Evolutionary conservation across 92 coral and sea anemone species (phyloP), one percentile per base, ranked within the genome.

Genomic region (Scolanthus callimorphus): DNA sequence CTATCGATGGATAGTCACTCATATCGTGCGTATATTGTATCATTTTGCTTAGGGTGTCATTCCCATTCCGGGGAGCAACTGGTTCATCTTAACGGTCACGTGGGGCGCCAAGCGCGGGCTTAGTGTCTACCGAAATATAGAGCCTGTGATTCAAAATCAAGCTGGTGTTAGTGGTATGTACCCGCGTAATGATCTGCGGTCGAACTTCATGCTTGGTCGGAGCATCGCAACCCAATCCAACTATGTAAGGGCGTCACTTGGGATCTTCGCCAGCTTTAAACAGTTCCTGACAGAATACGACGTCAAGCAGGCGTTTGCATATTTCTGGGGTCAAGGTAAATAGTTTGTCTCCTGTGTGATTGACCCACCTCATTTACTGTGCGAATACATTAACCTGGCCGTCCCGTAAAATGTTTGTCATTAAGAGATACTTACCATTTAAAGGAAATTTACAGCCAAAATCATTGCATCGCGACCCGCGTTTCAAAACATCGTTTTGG

Each of bases 271-370:
- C 19, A 76, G 86, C 1, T 91, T 82, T 50, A 83, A 73, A n/a
- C 82, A 74, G 17, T 69, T 52, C 55, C 75, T 91, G 52, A 79
- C 97, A 17, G 76, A 63, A 4, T 31, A 68, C 15, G 69, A 61
- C 11, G 80, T 88, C 57, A 57, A 71, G 49, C 70, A 73, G 27
- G 73, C 80, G n/a, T 85, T 56, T 51, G 74, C 84, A 29, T 88
- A 73, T 63, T 91, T 83, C 76, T 91, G 96, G 92, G 82, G 90
- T 54, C 78, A 71, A 45, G 97, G 97, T 91, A 62, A 12, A 82
- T 31, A 10, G 41, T n/a, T n/a, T n/a, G n/a, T n/a, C n/a, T n/a
- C n/a, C n/a, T n/a, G n/a, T n/a, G n/a, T n/a, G n/a, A n/a, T n/a
- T n/a, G n/a, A n/a, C n/a, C n/a, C n/a, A n/a, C n/a, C n/a, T n/a